A percentile compares a stretch with the other conserved stretches of the same genome.
These are phyloP conservation scores for Enteromius trimaculatus DNA, from an alignment of 2,797 vertebrate species.

Conservation along the genomic window DNA sequence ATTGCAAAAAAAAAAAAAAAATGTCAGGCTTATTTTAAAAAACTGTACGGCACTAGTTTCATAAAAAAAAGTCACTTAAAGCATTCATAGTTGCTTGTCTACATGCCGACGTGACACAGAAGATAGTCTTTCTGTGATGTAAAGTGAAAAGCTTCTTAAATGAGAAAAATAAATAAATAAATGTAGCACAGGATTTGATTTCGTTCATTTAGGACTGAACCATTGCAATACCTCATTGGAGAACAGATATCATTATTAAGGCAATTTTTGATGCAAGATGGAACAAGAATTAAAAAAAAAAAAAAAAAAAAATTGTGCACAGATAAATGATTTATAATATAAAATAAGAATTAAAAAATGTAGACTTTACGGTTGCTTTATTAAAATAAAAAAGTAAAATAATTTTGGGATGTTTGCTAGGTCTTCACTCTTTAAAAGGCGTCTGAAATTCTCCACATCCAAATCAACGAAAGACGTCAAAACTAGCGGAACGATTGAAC, in stretches of 20 bases:
- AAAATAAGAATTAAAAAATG: neutral
- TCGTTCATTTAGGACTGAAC: neutral
- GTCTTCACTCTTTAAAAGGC: conserved; percentile 26
- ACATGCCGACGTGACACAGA: neutral
- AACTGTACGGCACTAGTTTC: neutral
- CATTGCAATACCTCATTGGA: neutral
- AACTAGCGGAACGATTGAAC: neutral
- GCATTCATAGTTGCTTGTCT: neutral
- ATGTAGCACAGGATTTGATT: neutral
- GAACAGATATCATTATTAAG: neutral
- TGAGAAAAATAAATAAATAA: neutral
- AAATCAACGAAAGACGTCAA: neutral
- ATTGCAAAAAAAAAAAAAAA: neutral
- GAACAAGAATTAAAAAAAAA: neutral
- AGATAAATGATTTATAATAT: neutral
- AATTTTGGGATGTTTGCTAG: conserved; percentile 2
- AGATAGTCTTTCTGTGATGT: neutral
- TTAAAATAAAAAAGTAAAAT: neutral
- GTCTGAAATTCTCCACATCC: conserved; percentile 6
- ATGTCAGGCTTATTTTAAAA: neutral
- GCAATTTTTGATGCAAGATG: neutral
- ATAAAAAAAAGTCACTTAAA: neutral
- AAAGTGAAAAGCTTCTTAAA: neutral
- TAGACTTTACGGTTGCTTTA: neutral
- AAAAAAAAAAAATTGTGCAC: no score